These are phyloP conservation scores for Euplagia quadripunctaria DNA, from an alignment of 2,888 invertebrate genomes.

Conservation along the genomic window DNA sequence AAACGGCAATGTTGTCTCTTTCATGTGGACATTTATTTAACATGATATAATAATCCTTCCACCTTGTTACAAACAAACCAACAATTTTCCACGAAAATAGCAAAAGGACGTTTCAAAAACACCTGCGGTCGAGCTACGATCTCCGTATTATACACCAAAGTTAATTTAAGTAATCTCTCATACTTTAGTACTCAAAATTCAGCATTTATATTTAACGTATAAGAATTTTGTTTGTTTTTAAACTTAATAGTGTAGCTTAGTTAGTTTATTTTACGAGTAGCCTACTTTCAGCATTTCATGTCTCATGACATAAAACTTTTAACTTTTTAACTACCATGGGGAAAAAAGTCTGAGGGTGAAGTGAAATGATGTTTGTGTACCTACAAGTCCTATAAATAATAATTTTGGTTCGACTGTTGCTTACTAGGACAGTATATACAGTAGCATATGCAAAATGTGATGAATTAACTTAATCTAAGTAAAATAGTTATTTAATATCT, in stretches of 20 bases:
- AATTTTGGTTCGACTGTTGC: too few relatives aligned
- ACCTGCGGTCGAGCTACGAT: conserved; percentile 28
- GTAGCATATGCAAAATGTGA: too few relatives aligned
- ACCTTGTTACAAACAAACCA: conserved; percentile 25
- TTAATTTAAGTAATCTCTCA: conserved; percentile 47
- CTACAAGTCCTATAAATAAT: too few relatives aligned
- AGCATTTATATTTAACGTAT: neutral
- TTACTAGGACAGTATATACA: too few relatives aligned
- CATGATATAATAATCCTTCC: conserved; percentile 21
- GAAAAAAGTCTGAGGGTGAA: too few relatives aligned
- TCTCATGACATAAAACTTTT: neutral
- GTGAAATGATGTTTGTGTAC: too few relatives aligned
- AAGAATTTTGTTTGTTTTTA: neutral
- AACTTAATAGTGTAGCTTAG: neutral
- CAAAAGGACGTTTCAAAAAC: conserved; percentile 22
- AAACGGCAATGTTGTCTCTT: neutral
- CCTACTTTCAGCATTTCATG: too few relatives aligned
- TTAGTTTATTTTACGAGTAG: neutral
- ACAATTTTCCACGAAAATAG: conserved; percentile 16
- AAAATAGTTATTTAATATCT: neutral
- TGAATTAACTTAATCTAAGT: too few relatives aligned
- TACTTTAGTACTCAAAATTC: neutral
- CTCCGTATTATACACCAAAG: conserved; percentile 48
- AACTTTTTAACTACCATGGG: too few relatives aligned
- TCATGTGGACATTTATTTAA: neutral